These are phyloP conservation scores for Sporophila hypoxantha DNA, from an alignment of 2,113 vertebrate genomes.

Conservation along the genomic window DNA sequence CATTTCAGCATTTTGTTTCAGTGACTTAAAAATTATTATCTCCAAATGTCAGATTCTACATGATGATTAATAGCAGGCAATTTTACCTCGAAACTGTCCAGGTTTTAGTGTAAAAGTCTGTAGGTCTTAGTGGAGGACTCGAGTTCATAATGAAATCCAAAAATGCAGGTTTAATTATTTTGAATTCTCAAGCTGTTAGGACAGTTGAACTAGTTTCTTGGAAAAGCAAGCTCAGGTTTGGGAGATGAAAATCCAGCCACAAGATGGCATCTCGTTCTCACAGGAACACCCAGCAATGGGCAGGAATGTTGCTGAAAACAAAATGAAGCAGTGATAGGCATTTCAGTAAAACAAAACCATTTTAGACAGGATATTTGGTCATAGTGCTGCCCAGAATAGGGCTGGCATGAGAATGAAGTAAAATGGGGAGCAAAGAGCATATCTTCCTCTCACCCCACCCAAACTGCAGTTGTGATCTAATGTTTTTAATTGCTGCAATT, in stretches of 20 bases:
- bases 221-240: not conserved
- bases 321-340: not conserved
- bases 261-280: constrained; percentile 57
- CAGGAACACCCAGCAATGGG: not conserved
- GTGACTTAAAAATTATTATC: not conserved
- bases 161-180: not conserved
- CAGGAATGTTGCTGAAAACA: not conserved
- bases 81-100: not conserved
- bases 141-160: not conserved
- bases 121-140: not conserved
- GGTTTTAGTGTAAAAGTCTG: not conserved
- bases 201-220: not conserved
- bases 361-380: not conserved
- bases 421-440: not conserved
- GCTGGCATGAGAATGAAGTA: not conserved
- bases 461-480: not conserved
- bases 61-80: not conserved
- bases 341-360: not conserved
- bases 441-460: not conserved
- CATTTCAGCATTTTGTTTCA: not conserved
- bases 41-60: not conserved
- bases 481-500: not conserved
- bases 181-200: not conserved
- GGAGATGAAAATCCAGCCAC: constrained; percentile 13
- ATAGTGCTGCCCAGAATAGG: not conserved